These are phyloP conservation scores for Allolobophora icterica DNA, from an alignment of 2,888 invertebrate species.

Conservation along the genomic window DNA sequence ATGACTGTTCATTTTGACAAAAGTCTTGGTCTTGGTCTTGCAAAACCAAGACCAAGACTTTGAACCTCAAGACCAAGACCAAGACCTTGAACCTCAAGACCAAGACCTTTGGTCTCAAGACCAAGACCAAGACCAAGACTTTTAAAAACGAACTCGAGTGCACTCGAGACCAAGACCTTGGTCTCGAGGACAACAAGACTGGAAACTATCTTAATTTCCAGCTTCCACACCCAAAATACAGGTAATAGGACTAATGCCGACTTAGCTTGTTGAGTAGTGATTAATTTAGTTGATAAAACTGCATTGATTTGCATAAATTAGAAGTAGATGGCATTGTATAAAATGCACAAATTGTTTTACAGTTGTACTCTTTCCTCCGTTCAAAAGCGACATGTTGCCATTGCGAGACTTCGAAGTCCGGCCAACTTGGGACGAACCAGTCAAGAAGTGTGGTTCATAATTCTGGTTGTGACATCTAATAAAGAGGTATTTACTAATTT, in stretches of 20 bases:
- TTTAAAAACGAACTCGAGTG: too few relatives aligned
- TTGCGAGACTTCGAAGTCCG: constrained; percentile 70
- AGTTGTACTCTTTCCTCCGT: constrained; percentile 65
- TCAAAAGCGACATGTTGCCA: constrained; percentile 70
- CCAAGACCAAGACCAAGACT: too few relatives aligned
- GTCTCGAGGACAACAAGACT: too few relatives aligned
- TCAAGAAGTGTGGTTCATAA: constrained; percentile 71
- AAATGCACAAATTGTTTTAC: neutral
- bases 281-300: neutral
- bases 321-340: too few relatives aligned
- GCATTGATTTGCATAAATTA: neutral
- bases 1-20: too few relatives aligned
- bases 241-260: neutral
- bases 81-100: too few relatives aligned
- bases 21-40: too few relatives aligned
- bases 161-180: too few relatives aligned
- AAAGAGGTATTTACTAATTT: constrained; percentile 59
- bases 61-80: too few relatives aligned
- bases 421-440: constrained; percentile 71
- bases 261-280: neutral
- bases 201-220: neutral
- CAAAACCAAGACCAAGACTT: too few relatives aligned
- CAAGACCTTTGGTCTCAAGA: too few relatives aligned
- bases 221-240: neutral
- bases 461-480: constrained; percentile 70